A percentile compares a stretch with the other conserved stretches of the same genome.
phyloP scores from a whole-genome alignment of 2,888 invertebrate species.

The Eutolmus rufibarbis region DNA sequence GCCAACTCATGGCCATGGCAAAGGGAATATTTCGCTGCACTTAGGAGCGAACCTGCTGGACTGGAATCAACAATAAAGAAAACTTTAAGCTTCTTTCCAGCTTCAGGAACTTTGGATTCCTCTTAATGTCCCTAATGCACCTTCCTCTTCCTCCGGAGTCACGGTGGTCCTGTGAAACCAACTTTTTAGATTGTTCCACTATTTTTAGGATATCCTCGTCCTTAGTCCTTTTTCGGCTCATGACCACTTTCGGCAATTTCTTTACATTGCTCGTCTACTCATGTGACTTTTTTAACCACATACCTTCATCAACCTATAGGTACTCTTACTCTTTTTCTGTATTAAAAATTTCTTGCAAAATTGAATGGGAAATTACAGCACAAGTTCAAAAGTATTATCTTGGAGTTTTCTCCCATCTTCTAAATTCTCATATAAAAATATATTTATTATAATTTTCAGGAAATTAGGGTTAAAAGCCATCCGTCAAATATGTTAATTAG shows the following conservation, averaged over 20 bases:
- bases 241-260: slow-evolving; percentile 9
- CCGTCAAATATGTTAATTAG: too few relatives aligned
- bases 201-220: not conserved
- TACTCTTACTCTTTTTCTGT: too few relatives aligned
- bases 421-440: too few relatives aligned
- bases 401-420: too few relatives aligned
- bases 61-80: slow-evolving; percentile 26
- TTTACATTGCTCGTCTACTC: not conserved
- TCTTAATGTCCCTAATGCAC: slow-evolving; percentile 25
- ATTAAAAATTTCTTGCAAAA: too few relatives aligned
- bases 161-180: not conserved
- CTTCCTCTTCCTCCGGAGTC: not conserved
- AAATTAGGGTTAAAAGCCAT: too few relatives aligned
- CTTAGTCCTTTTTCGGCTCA: not conserved
- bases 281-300: not conserved
- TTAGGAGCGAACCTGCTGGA: not conserved
- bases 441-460: too few relatives aligned
- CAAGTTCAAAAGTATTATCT: too few relatives aligned
- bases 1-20: slow-evolving; percentile 11
- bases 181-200: not conserved
- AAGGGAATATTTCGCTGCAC: not conserved
- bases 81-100: slow-evolving; percentile 23
- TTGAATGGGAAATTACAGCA: too few relatives aligned
- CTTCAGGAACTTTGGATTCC: slow-evolving; percentile 22
- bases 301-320: not conserved